Evolutionary conservation across 2,797 vertebrate genomes (phyloP).

Genomic region (Margarornis squamiger): DNA sequence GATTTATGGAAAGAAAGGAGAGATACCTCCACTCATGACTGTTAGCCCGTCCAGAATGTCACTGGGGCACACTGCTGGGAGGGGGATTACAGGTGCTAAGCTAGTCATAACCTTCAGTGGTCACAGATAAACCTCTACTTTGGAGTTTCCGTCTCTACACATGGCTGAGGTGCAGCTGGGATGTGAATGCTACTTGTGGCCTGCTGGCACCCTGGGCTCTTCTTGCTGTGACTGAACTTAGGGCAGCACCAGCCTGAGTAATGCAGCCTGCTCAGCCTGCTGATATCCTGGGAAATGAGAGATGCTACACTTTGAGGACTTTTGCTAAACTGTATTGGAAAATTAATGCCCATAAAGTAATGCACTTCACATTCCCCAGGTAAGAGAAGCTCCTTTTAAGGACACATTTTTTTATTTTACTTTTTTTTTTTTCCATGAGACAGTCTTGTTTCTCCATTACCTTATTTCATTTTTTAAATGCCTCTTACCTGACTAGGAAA

Average conservation of each 20-base stretch:
- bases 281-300: background rate
- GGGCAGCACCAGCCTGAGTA: background rate
- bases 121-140: background rate
- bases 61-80: fast-evolving
- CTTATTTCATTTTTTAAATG: background rate
- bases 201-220: background rate
- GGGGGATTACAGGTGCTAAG: background rate
- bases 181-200: fast-evolving
- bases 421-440: background rate
- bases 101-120: fast-evolving
- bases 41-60: background rate
- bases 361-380: background rate
- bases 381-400: background rate
- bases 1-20: background rate
- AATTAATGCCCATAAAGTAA: background rate
- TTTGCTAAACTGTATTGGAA: background rate
- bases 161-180: background rate
- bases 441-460: background rate
- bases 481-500: background rate
- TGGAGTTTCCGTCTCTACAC: background rate
- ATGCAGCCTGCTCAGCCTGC: background rate
- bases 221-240: background rate
- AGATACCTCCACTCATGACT: background rate
- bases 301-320: background rate
- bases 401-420: background rate